A percentile compares a stretch with the other conserved stretches of the same genome.
These are phyloP conservation scores for Vombatus ursinus DNA, from an alignment of 2,113 vertebrate species.

Conservation along the genomic window DNA sequence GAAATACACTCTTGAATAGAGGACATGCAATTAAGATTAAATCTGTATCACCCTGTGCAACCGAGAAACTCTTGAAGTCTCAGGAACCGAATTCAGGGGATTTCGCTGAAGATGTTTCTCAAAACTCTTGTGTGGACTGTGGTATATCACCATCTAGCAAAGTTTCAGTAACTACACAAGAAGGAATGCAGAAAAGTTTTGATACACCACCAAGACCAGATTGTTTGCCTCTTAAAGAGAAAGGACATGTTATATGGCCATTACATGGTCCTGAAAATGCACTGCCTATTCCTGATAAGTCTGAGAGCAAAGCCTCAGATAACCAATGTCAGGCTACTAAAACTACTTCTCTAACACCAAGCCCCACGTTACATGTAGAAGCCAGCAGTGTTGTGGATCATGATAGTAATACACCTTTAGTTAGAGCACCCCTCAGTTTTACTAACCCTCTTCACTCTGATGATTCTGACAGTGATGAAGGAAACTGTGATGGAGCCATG, in stretches of 20 bases:
- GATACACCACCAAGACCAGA: conserved; percentile 89
- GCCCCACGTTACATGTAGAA: conserved; percentile 74
- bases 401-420: conserved; percentile 68
- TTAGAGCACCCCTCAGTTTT: conserved; percentile 92
- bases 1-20: conserved; percentile 88
- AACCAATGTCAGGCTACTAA: conserved; percentile 68
- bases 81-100: conserved; percentile 87
- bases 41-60: conserved; percentile 75
- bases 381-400: conserved; percentile 59
- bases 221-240: conserved; percentile 90
- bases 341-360: conserved; percentile 78
- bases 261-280: conserved; percentile 82
- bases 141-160: conserved; percentile 69
- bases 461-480: conserved; percentile 91
- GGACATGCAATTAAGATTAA: conserved; percentile 93
- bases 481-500: conserved; percentile 79
- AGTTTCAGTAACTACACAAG: conserved; percentile 67
- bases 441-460: conserved; percentile 97
- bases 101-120: conserved; percentile 80
- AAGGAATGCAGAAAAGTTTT: conserved; percentile 70
- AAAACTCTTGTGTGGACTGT: conserved; percentile 81
- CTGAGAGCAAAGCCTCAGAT: conserved; percentile 73
- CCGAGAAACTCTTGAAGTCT: conserved; percentile 80
- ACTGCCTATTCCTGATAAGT: conserved; percentile 33
- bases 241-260: conserved; percentile 85